Conservation (phyloP, 2,797 vertebrate species). For the Enteromius argenteus region DNA sequence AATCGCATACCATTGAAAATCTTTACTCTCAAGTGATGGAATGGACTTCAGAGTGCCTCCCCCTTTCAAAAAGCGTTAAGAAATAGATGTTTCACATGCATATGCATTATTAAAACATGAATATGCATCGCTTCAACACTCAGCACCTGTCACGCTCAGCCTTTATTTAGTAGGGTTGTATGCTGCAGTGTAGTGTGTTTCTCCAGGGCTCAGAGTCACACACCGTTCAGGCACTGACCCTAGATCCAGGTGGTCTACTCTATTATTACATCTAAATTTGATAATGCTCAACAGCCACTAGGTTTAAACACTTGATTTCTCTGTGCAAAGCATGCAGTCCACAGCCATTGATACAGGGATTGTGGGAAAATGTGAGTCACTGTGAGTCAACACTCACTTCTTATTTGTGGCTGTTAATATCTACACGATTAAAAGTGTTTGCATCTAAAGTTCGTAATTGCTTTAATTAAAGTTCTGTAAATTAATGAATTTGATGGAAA, state of each 20-base stretch:
- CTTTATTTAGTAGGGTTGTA: conserved; percentile 7
- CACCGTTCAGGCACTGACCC: conserved; percentile 36
- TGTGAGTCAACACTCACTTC: background rate
- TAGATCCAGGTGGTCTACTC: conserved; percentile 19
- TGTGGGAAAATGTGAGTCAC: conserved; percentile 9
- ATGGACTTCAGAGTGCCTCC: background rate
- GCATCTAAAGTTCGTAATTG: background rate
- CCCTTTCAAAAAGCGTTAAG: background rate
- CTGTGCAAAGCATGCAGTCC: background rate
- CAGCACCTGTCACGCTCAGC: conserved; percentile 11
- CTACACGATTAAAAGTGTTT: background rate
- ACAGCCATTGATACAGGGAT: conserved; percentile 10
- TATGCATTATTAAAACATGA: conserved; percentile 32
- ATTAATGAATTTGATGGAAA: background rate
- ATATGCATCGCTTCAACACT: conserved; percentile 25
- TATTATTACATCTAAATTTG: conserved; percentile 58
- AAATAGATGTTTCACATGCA: conserved; percentile 30
- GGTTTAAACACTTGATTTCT: conserved; percentile 23
- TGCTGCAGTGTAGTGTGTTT: conserved; percentile 10
- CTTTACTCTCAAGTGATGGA: conserved; percentile 32
- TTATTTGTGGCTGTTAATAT: conserved; percentile 5
- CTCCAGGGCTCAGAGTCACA: conserved; percentile 34
- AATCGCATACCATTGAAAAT: background rate
- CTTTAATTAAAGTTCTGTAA: background rate
- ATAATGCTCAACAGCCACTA: conserved; percentile 40